Evolutionary conservation across 2,888 invertebrate genomes (phyloP).

Genomic region (Mesochorus sp.): DNA sequence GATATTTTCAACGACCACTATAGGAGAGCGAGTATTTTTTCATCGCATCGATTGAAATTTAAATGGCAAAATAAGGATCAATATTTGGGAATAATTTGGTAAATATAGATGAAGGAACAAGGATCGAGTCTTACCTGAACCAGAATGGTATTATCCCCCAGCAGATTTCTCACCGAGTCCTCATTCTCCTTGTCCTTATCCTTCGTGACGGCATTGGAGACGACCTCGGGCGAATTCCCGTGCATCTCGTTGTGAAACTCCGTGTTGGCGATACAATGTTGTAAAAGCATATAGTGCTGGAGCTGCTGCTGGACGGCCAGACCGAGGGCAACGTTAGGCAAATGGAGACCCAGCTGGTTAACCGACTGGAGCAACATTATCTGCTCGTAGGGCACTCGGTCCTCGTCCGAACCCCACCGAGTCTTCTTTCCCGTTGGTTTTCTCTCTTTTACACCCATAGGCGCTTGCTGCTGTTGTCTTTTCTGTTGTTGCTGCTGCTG

Average conservation of each 20-base stretch:
- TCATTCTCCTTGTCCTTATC: conserved; percentile 68
- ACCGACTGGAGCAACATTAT: conserved; percentile 79
- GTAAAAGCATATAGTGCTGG: conserved; percentile 69
- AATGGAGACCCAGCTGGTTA: conserved; percentile 75
- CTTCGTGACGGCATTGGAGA: conserved; percentile 56
- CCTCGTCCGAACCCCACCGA: conserved; percentile 80
- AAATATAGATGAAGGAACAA: no score
- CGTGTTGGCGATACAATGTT: conserved; percentile 68
- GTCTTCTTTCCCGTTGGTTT: conserved; percentile 79
- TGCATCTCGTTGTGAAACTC: conserved; percentile 72
- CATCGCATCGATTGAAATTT: no score
- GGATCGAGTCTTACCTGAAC: conserved; percentile 66
- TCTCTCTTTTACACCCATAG: conserved; percentile 70
- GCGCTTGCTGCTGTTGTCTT: no score
- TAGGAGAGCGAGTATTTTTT: no score
- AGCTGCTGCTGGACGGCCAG: conserved; percentile 75
- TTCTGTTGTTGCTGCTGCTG: no score
- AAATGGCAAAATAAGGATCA: neutral
- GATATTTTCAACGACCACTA: no score
- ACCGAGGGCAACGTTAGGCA: conserved; percentile 77
- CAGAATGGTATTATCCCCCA: conserved; percentile 70
- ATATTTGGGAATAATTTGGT: no score
- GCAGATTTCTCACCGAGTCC: conserved; percentile 72
- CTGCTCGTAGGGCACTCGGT: conserved; percentile 79
- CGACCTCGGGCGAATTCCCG: conserved; percentile 55